Conservation (phyloP, 1,140 invertebrate species). For the Steinernema khuongi region DNA sequence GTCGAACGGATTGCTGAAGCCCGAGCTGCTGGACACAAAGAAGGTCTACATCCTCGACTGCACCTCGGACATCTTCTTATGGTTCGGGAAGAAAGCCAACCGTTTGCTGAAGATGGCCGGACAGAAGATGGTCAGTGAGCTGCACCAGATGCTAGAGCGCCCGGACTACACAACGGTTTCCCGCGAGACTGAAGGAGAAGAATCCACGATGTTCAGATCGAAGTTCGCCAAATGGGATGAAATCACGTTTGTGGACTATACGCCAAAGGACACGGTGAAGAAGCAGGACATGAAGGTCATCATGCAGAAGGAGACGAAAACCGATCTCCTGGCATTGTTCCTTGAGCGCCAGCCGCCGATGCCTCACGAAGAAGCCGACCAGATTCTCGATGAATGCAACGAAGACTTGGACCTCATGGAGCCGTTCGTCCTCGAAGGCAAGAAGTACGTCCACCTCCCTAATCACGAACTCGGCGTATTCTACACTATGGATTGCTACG, state of each 20-base stretch:
- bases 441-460: slow-evolving; percentile 89
- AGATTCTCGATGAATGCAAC: slow-evolving; percentile 85
- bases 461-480: slow-evolving; percentile 89
- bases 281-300: slow-evolving; percentile 61
- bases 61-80: slow-evolving; percentile 91
- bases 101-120: slow-evolving; percentile 82
- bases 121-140: slow-evolving; percentile 51
- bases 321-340: slow-evolving; percentile 88
- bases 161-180: slow-evolving; percentile 81
- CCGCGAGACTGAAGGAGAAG: slow-evolving; percentile 68
- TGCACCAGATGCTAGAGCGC: slow-evolving; percentile 73
- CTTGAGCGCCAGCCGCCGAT: slow-evolving; percentile 85
- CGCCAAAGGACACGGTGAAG: slow-evolving; percentile 68
- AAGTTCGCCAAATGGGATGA: slow-evolving; percentile 98
- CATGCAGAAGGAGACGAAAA: slow-evolving; percentile 62
- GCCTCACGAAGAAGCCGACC: slow-evolving; percentile 75
- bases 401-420: slow-evolving; percentile 94
- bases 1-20: slow-evolving; percentile 64
- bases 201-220: slow-evolving; percentile 82
- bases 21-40: slow-evolving; percentile 73
- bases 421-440: slow-evolving; percentile 84
- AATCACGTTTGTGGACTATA: slow-evolving; percentile 97
- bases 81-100: slow-evolving; percentile 97
- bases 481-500: slow-evolving; percentile 91
- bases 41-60: slow-evolving; percentile 97